Evolutionary conservation across 2,888 invertebrate species (phyloP).

Genomic region (Clostera curtula): DNA sequence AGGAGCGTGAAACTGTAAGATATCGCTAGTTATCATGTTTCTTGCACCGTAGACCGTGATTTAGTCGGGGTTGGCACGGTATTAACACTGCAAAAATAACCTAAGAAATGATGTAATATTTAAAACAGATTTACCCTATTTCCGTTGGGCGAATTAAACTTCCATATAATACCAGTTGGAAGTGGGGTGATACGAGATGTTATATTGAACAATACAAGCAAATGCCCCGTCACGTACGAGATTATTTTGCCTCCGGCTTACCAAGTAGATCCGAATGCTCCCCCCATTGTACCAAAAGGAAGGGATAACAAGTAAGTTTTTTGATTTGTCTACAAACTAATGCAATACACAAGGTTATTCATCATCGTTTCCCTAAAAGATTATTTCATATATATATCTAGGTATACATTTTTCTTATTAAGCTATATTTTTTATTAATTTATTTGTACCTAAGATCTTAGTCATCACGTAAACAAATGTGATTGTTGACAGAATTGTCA

Average conservation of each 20-base stretch:
- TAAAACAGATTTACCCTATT: constrained; percentile 69
- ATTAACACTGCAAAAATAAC: constrained; percentile 2
- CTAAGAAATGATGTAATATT: too few relatives aligned
- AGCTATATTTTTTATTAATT: too few relatives aligned
- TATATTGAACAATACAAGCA: constrained; percentile 75
- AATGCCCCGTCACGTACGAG: constrained; percentile 71
- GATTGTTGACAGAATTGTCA: too few relatives aligned
- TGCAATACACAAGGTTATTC: too few relatives aligned
- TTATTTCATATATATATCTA: too few relatives aligned
- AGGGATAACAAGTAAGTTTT: constrained; percentile 54
- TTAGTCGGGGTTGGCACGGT: neutral
- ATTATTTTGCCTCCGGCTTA: constrained; percentile 50
- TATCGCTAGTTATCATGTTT: too few relatives aligned
- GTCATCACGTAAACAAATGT: too few relatives aligned
- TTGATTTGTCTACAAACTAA: constrained; percentile 1
- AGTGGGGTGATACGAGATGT: constrained; percentile 68
- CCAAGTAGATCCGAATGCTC: constrained; percentile 26
- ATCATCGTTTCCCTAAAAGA: too few relatives aligned
- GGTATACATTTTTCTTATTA: too few relatives aligned
- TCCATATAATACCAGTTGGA: constrained; percentile 73
- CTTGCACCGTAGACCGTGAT: too few relatives aligned
- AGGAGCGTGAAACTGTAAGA: too few relatives aligned
- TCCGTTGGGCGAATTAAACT: constrained; percentile 74
- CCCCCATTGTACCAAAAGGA: constrained; percentile 20
- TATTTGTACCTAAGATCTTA: too few relatives aligned